phyloP scores from a whole-genome alignment of 2,888 invertebrate genomes.

The Nyleta sp. region DNA sequence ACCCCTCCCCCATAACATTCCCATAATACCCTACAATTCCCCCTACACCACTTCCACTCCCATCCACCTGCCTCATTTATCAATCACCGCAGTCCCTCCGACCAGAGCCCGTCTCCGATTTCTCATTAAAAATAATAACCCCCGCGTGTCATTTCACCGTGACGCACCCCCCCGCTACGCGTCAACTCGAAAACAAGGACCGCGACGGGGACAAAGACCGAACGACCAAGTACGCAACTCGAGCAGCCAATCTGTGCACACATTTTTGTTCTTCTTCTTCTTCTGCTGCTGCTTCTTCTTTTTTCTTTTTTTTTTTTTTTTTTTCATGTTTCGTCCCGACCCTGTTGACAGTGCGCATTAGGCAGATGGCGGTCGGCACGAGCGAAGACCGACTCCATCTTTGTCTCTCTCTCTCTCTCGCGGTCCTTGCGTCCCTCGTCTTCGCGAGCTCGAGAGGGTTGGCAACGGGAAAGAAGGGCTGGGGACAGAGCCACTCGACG shows the following conservation, averaged over 20 bases:
- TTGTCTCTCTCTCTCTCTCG: conserved; percentile 1
- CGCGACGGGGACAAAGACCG: neutral
- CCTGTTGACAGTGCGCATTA: conserved; percentile 48
- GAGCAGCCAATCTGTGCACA: conserved; percentile 25
- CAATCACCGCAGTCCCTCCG: neutral
- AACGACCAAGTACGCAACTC: neutral
- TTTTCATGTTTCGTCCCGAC: conserved; percentile 3
- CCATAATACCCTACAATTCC: too few species aligned
- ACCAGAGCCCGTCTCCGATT: neutral
- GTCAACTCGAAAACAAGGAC: conserved; percentile 4
- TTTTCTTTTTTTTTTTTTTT: neutral
- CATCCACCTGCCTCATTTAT: neutral
- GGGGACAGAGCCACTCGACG: conserved; percentile 13
- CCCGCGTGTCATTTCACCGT: conserved; percentile 30
- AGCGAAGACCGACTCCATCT: neutral
- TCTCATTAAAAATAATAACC: conserved; percentile 52
- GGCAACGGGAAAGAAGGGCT: conserved; percentile 19
- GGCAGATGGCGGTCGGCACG: conserved; percentile 37
- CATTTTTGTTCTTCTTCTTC: conserved; percentile 1
- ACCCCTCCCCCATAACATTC: too few species aligned
- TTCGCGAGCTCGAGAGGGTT: conserved; percentile 12
- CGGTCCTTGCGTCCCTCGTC: neutral
- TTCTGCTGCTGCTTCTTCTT: too few species aligned
- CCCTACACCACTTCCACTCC: too few species aligned
- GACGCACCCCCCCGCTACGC: conserved; percentile 34